phyloP scores from a whole-genome alignment of 2,888 invertebrate species.

The Drosophila trichaetosa region DNA sequence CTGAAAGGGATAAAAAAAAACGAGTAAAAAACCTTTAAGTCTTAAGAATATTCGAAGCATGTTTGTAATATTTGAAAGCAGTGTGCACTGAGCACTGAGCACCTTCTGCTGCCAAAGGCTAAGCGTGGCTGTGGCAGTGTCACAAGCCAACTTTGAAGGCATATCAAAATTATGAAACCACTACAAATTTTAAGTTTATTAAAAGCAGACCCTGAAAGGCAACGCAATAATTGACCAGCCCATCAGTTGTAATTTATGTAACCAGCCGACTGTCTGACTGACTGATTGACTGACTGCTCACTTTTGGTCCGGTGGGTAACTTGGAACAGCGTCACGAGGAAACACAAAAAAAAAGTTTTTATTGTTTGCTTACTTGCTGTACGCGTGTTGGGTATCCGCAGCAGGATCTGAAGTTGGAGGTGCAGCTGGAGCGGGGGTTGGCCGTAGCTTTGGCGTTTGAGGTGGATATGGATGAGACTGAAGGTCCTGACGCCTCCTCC shows the following conservation, averaged over 20 bases:
- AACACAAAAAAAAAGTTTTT: slow-evolving; percentile 58
- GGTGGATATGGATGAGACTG: slow-evolving; percentile 42
- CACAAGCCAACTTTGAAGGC: slow-evolving; percentile 27
- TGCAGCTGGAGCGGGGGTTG: neutral
- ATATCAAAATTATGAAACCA: slow-evolving; percentile 60
- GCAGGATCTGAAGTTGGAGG: slow-evolving; percentile 20
- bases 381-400: slow-evolving; percentile 56
- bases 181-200: slow-evolving; percentile 68
- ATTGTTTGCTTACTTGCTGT: slow-evolving; percentile 79
- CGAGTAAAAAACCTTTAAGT: neutral
- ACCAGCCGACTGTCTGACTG: slow-evolving; percentile 41
- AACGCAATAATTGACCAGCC: slow-evolving; percentile 36
- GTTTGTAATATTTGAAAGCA: neutral
- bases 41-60: neutral
- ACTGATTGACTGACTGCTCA: slow-evolving; percentile 47
- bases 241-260: slow-evolving; percentile 68
- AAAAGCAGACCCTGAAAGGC: slow-evolving; percentile 42
- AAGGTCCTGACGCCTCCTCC: slow-evolving; percentile 49
- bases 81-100: slow-evolving; percentile 22
- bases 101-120: slow-evolving; percentile 25
- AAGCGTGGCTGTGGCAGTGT: slow-evolving; percentile 21
- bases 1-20: neutral
- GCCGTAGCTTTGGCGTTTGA: slow-evolving; percentile 9
- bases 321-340: slow-evolving; percentile 14
- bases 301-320: slow-evolving; percentile 23